phyloP scores from a whole-genome alignment of 1,140 invertebrate genomes.

The Diorhabda carinulata region DNA sequence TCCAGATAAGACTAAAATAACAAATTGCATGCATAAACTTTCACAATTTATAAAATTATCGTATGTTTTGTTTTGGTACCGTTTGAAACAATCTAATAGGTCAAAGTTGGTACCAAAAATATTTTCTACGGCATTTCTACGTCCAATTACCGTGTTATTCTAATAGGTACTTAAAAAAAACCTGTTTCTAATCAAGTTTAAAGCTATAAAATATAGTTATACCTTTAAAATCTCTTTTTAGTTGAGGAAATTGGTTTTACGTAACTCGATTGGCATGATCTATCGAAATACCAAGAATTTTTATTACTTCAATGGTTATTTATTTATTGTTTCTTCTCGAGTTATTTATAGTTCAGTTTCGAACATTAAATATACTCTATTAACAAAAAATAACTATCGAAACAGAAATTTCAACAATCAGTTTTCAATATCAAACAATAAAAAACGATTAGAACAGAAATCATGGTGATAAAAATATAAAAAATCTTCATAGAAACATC shows the following conservation, averaged over 20 bases:
- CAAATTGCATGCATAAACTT: too few relatives aligned
- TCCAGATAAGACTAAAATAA: too few relatives aligned
- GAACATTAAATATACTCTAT: too few relatives aligned
- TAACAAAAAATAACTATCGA: too few relatives aligned
- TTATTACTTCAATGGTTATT: neutral
- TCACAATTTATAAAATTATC: too few relatives aligned
- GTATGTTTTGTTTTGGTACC: too few relatives aligned
- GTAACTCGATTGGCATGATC: neutral
- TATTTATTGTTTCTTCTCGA: neutral
- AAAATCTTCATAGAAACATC: too few relatives aligned
- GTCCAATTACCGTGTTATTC: neutral
- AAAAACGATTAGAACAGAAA: too few relatives aligned
- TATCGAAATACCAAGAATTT: constrained; percentile 2
- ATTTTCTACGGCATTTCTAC: neutral
- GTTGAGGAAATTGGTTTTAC: neutral
- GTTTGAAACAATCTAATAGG: neutral
- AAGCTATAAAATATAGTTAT: neutral
- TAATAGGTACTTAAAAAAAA: neutral
- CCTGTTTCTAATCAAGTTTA: neutral
- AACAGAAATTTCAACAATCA: too few relatives aligned
- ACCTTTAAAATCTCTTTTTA: neutral
- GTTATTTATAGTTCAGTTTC: neutral
- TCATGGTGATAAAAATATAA: too few relatives aligned
- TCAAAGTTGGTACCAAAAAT: neutral
- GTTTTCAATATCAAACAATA: too few relatives aligned